phyloP scores from a whole-genome alignment of 1,140 invertebrate genomes.

The Macrobrachium nipponense region DNA sequence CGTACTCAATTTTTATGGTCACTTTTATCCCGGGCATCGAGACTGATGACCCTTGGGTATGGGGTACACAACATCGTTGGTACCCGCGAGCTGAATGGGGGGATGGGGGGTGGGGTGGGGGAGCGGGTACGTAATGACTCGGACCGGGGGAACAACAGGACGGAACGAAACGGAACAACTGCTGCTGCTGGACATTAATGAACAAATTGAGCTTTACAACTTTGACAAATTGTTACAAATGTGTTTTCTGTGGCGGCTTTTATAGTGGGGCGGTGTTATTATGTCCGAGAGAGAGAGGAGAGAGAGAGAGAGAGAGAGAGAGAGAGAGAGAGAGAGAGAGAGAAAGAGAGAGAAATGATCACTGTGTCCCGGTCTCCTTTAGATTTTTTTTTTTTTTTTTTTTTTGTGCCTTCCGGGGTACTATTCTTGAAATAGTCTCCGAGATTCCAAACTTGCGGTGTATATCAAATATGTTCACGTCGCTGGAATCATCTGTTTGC shows the following conservation, averaged over 20 bases:
- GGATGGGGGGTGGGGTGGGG: neutral
- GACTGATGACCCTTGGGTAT: neutral
- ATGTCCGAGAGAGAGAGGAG: conserved; percentile 3
- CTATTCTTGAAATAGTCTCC: too few relatives aligned
- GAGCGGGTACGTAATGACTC: neutral
- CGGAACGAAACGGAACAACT: conserved; percentile 8
- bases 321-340: too few relatives aligned
- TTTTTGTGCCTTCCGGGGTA: too few relatives aligned
- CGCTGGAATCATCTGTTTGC: neutral
- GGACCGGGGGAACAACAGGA: neutral
- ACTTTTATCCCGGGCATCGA: too few relatives aligned
- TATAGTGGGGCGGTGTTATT: neutral
- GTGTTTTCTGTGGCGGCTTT: conserved; percentile 19
- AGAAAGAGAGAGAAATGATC: too few relatives aligned
- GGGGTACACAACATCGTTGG: neutral
- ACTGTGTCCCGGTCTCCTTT: too few relatives aligned
- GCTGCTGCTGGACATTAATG: conserved; percentile 27
- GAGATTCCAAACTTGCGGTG: too few relatives aligned
- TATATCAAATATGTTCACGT: neutral
- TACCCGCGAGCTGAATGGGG: neutral
- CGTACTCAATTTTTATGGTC: too few relatives aligned
- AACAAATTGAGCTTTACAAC: conserved; percentile 51
- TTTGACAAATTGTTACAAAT: conserved; percentile 55
- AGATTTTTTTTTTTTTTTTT: too few relatives aligned
- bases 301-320: neutral